phyloP scores from a whole-genome alignment of 2,113 vertebrate species.

The Tichodroma muraria region DNA sequence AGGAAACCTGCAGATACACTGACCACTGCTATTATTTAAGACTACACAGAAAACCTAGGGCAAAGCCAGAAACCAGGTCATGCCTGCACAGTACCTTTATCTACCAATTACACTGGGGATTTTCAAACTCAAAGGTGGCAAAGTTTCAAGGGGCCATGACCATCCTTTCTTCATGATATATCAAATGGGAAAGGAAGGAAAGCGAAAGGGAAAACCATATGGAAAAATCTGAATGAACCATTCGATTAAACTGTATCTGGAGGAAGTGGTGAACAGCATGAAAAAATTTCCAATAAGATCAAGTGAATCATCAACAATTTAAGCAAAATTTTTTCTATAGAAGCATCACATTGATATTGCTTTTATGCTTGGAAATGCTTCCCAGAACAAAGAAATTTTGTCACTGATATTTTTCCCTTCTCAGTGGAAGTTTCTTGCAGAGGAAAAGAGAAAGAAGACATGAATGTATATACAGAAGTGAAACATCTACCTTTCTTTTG shows the following conservation, averaged over 20 bases:
- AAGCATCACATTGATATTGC: not conserved
- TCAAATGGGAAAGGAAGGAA: not conserved
- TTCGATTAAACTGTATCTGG: not conserved
- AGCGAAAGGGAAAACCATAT: not conserved
- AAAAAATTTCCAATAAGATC: not conserved
- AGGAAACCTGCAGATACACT: not conserved
- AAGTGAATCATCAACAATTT: not conserved
- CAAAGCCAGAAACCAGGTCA: not conserved
- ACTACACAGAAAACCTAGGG: not conserved
- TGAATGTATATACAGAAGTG: not conserved
- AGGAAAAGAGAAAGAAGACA: not conserved
- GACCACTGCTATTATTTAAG: not conserved
- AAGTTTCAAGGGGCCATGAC: not conserved
- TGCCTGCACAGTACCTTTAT: not conserved
- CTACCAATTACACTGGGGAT: fast-evolving
- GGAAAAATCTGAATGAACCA: not conserved
- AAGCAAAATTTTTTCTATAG: not conserved
- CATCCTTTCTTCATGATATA: not conserved
- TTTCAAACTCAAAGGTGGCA: not conserved
- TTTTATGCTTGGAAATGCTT: not conserved
- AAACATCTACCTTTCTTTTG: not conserved
- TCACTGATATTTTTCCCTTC: not conserved
- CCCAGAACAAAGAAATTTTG: not conserved
- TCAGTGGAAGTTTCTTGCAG: not conserved
- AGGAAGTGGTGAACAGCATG: not conserved